Evolutionary conservation across 2,113 vertebrate genomes (phyloP).

Genomic region (Nannobrachium achirus): DNA sequence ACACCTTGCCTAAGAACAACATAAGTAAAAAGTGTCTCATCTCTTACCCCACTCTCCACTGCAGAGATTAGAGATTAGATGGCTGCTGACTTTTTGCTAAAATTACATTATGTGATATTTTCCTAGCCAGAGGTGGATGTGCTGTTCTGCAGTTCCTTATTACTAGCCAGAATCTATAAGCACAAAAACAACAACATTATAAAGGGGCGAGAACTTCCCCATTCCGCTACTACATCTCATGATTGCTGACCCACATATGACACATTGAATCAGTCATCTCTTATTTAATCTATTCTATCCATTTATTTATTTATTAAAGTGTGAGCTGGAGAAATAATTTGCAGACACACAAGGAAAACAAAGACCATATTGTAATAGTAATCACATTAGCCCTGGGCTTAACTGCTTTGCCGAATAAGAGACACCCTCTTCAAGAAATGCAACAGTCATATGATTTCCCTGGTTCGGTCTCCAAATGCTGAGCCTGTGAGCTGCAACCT

Average conservation of each 20-base stretch:
- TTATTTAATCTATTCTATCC: background rate
- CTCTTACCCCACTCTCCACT: too few relatives aligned
- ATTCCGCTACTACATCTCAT: background rate
- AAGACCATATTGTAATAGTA: constrained; percentile 72
- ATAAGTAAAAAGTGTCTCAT: too few relatives aligned
- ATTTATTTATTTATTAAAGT: background rate
- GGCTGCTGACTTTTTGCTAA: background rate
- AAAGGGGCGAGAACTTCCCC: background rate
- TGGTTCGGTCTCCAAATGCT: constrained; percentile 29
- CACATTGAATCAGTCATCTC: background rate
- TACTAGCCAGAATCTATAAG: background rate
- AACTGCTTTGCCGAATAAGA: constrained; percentile 63
- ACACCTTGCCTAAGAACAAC: too few relatives aligned
- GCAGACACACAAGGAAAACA: constrained; percentile 55
- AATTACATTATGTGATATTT: background rate
- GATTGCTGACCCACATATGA: background rate
- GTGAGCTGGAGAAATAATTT: constrained; percentile 5
- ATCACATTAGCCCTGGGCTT: constrained; percentile 78
- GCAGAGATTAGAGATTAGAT: background rate
- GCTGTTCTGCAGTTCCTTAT: background rate
- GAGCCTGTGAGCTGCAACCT: constrained; percentile 31
- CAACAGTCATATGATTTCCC: constrained; percentile 77
- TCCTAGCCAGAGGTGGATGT: background rate
- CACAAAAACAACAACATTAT: background rate
- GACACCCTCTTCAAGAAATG: constrained; percentile 69